Base-by-base conservation (phyloP, 1,140 invertebrate genomes). In the Camponotus pennsylvanicus region DNA sequence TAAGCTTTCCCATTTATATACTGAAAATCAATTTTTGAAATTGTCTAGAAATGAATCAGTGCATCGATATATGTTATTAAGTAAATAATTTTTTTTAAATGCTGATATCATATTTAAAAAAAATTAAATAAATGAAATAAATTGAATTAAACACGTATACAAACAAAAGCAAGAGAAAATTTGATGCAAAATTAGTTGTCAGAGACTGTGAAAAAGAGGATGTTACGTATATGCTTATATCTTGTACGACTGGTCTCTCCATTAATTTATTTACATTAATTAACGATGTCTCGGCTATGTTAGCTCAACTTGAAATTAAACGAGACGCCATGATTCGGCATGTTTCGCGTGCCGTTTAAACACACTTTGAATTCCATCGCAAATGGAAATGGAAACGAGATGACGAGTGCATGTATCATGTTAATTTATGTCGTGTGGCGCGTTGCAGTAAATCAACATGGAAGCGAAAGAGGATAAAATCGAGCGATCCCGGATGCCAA, bases 401-500 rank as follows among this genome's bases (percentile, higher is more conserved):
- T 61, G 79, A 73, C 79, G 79, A 83, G 79, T 83, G 69, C 79
- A 45, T 83, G 73, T 75, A 75, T 83, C 55, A 75, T 61, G 79
- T 75, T 83, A 83, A 83, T 83, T 75, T 63, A 83, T 75, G 69
- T 83, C 69, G 42, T 21, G 49, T 15, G 69, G 69, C 55, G 27
- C 37, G 52, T 70, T 49, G 69, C 69, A 37, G 55, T 83, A 83
- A 83, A 83, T 83, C 55, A 73, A 61, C 55, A 32, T 61, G 69
- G 13, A 11, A 37, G 40, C 55, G 69, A 83, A 75, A 75, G 79
- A 75, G 79, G 40, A 61, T 82, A 83, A 83, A 83, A 83, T 83
- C 79, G 55, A 32, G 40, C 55, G 32, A 83, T 61, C 79, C 5
- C 55, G 55, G 27, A 40, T 83, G 79, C 55, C 79, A 75, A 75